Evolutionary conservation across 2,888 invertebrate species (phyloP).

Genomic region (Listrodromus nycthemerus): DNA sequence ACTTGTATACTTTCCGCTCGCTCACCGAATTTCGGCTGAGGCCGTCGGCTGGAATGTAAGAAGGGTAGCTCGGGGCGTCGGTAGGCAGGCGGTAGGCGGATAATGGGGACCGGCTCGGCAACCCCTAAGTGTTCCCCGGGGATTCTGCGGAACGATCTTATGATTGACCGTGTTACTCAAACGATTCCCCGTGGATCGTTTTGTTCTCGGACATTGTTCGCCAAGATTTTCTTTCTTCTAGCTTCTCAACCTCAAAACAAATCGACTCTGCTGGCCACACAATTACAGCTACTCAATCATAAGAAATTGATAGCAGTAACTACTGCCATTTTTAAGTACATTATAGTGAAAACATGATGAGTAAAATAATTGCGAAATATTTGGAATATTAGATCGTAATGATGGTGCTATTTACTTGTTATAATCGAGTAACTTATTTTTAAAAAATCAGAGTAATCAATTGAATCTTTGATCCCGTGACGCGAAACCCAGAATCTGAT

Average conservation of each 20-base stretch:
- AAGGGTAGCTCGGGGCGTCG: slow-evolving; percentile 52
- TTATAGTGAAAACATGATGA: too few relatives aligned
- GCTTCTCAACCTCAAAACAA: neutral
- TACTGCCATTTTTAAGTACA: too few relatives aligned
- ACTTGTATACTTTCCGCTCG: slow-evolving; percentile 65
- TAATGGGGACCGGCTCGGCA: slow-evolving; percentile 64
- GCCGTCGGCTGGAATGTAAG: slow-evolving; percentile 73
- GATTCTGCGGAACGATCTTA: slow-evolving; percentile 82
- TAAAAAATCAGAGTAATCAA: neutral
- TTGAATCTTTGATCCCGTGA: neutral
- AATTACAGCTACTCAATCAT: neutral
- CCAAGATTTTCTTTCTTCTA: slow-evolving; percentile 26
- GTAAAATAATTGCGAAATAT: too few relatives aligned
- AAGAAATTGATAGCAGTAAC: too few relatives aligned
- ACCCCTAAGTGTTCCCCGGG: slow-evolving; percentile 82
- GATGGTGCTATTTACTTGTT: too few relatives aligned
- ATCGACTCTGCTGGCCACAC: slow-evolving; percentile 17
- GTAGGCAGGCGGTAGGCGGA: slow-evolving; percentile 53
- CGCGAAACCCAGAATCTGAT: neutral
- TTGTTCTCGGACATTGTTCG: slow-evolving; percentile 70
- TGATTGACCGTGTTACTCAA: slow-evolving; percentile 83
- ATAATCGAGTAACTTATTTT: neutral
- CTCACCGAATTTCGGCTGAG: slow-evolving; percentile 70
- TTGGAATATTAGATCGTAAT: too few relatives aligned
- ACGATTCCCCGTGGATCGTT: slow-evolving; percentile 81